Base-by-base conservation (phyloP, 2,888 invertebrate genomes). In the Xestia rhomboidea region DNA sequence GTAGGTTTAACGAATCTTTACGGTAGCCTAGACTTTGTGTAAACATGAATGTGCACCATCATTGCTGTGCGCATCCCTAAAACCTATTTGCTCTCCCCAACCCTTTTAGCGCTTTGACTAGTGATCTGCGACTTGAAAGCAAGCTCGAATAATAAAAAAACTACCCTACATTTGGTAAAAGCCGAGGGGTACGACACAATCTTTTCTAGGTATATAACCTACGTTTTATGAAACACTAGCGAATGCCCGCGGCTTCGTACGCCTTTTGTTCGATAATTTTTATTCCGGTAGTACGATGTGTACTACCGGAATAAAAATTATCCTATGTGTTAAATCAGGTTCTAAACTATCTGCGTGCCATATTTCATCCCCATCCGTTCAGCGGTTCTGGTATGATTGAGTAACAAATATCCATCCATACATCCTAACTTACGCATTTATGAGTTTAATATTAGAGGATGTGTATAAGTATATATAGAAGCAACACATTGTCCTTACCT, bases 21-120 rank as follows among this genome's bases (percentile, higher is more conserved):
- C 13, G 2, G 30, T 30, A 41, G 54, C 6, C 68, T 21, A 18
- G 3, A 6, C 7, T 51, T 68, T 21, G 2, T 27, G 13, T 21
- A 27, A 41, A 7, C 72, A 54, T 27, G 38, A 60, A 10, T 60
- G 10, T 34, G 34, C 13, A 54, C 8, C 54, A 34, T 13, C 46
- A 18, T 24, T 38, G 6, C 11, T 57, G 1, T 49, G n/a, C 18
- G n/a, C 2, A 67, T 24, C 18, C 60, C 34, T 38, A 41, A 70
- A 67, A 49, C 27, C 30, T 49, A 27, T n/a, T 1, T 49, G n/a
- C 69, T 13, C 63, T 73, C 38, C 49, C 24, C n/a, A 73, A 64
- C 54, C 63, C 64, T 72, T 73, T 44, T 44, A 51, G 41, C 60
- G 24, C 87, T 86, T 79, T 87, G 84, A 88, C 84, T 62, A 88